A percentile compares a stretch with the other conserved stretches of the same genome.
Conservation (phyloP, 2,797 vertebrate genomes). For the Danio aesculapii region DNA sequence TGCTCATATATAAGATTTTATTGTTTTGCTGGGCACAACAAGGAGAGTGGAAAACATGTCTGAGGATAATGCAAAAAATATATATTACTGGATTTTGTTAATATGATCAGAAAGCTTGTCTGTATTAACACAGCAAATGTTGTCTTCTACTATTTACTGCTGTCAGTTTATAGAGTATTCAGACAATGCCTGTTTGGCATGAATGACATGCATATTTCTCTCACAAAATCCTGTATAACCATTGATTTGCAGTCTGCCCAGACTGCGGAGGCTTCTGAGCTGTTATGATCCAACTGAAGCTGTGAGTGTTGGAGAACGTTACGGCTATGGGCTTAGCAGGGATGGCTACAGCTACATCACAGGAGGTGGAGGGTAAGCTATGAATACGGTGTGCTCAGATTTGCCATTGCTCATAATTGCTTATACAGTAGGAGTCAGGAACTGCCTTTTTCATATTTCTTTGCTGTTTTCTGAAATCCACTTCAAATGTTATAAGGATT, state of each 20-base stretch:
- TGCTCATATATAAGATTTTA: too few species aligned
- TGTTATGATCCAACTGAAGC: slow-evolving; percentile 87
- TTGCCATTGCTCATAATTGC: neutral
- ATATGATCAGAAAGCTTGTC: neutral
- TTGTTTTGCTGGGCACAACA: too few species aligned
- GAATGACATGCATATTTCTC: neutral
- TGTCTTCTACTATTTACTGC: neutral
- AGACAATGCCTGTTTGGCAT: neutral
- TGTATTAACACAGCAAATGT: neutral
- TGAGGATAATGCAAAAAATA: neutral
- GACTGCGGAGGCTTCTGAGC: slow-evolving; percentile 84
- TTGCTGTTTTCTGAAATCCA: too few species aligned
- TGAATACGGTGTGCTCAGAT: neutral
- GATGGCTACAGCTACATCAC: slow-evolving; percentile 93
- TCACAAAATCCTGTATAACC: neutral
- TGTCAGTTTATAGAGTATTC: neutral
- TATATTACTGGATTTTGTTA: neutral
- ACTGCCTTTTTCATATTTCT: too few species aligned
- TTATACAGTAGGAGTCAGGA: neutral
- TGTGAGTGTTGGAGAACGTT: slow-evolving; percentile 88
- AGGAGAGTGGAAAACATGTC: neutral
- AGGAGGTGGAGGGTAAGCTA: slow-evolving; percentile 90
- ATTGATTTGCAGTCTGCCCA: slow-evolving; percentile 78
- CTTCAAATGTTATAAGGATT: too few species aligned
- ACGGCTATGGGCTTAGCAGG: slow-evolving; percentile 86